Percentiles rank a stretch among this genome's conserved stretches.
These are phyloP conservation scores for Chondrosia reniformis DNA, from an alignment of 37 sponge, comb jelly and placozoan genomes.

Conservation along the genomic window DNA sequence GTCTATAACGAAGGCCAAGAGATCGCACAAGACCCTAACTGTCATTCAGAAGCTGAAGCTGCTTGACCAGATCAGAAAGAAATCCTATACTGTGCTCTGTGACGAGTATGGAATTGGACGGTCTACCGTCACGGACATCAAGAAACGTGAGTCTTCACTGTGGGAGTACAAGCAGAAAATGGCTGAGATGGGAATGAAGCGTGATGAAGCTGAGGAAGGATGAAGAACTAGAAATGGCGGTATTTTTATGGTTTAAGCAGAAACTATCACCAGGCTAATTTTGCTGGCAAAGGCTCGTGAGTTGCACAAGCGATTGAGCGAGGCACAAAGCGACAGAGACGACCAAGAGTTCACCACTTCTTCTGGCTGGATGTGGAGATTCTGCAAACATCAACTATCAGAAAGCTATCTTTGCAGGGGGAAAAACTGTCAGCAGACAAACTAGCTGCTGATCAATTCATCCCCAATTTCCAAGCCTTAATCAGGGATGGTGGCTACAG, in stretches of 20 bases:
- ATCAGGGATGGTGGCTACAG: constrained; percentile 8
- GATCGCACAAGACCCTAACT: too few relatives aligned
- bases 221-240: background rate
- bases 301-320: background rate
- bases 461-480: background rate
- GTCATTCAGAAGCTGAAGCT: too few relatives aligned
- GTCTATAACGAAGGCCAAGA: too few relatives aligned
- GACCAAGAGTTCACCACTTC: background rate
- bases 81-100: too few relatives aligned
- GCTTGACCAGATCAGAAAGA: too few relatives aligned
- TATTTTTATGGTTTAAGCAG: background rate
- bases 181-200: constrained; percentile 37
- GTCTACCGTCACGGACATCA: constrained; percentile 47
- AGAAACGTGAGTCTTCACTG: constrained; percentile 33
- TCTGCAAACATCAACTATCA: background rate
- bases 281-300: too few relatives aligned
- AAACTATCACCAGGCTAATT: background rate
- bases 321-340: background rate
- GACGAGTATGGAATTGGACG: too few relatives aligned
- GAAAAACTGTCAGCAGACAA: background rate
- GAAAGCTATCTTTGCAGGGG: background rate
- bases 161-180: constrained; percentile 16
- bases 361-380: background rate
- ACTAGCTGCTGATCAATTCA: constrained; percentile 37
- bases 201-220: background rate